These are phyloP conservation scores for Xerus rutilus DNA, from an alignment of 2,797 vertebrate species.

Conservation along the genomic window DNA sequence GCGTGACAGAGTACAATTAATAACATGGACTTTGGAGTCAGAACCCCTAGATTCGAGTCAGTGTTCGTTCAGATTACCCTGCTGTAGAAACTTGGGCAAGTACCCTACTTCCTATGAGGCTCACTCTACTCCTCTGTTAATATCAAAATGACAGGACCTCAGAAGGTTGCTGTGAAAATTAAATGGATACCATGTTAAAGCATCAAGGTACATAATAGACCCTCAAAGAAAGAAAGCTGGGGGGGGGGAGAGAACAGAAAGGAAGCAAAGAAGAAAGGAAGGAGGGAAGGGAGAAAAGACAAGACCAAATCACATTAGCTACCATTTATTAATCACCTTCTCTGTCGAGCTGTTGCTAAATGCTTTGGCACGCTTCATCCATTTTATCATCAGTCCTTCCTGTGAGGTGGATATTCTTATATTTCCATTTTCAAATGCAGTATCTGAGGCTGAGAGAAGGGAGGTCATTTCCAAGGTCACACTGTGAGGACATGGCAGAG, in stretches of 20 bases:
- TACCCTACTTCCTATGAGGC: not conserved
- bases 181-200: not conserved
- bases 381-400: not conserved
- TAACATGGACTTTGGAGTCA: not conserved
- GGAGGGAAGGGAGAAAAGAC: too few relatives aligned
- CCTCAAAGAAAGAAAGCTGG: not conserved
- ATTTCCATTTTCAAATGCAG: not conserved
- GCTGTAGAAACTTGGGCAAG: not conserved
- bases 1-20: fast-evolving
- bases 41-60: not conserved
- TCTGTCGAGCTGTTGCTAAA: not conserved
- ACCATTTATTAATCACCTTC: not conserved
- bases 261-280: not conserved
- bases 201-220: not conserved
- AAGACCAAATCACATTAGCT: not conserved
- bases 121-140: not conserved
- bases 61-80: not conserved
- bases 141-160: not conserved
- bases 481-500: not conserved
- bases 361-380: too few relatives aligned
- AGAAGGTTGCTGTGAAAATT: not conserved
- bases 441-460: not conserved
- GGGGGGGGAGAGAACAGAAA: not conserved
- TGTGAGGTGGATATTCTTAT: not conserved
- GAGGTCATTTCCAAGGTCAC: not conserved